Conservation (phyloP, 2,113 vertebrate genomes). For the Tupaia chinensis region DNA sequence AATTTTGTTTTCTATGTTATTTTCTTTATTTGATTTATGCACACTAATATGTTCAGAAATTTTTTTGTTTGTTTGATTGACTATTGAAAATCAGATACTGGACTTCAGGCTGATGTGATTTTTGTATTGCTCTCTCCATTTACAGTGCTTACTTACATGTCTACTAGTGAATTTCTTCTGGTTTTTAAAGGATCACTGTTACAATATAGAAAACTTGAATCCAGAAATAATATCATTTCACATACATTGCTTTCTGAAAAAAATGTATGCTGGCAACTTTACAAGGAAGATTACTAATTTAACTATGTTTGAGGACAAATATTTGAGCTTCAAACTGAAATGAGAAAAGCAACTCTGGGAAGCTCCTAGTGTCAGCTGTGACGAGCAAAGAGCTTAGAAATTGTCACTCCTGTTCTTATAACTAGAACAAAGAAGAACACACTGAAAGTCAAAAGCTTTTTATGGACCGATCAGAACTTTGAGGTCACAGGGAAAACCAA, state of each 20-base stretch:
- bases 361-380: neutral
- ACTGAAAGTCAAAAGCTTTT: neutral
- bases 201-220: neutral
- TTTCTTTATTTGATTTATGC: neutral
- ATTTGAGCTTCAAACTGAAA: neutral
- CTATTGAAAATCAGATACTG: neutral
- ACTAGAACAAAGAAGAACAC: neutral
- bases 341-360: neutral
- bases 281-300: neutral
- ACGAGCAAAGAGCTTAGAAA: neutral
- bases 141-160: neutral
- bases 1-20: neutral
- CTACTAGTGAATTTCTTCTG: neutral
- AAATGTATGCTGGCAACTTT: neutral
- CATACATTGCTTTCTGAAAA: neutral
- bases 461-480: neutral
- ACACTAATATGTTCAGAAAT: accelerated
- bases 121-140: neutral
- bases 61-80: neutral
- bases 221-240: neutral
- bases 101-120: neutral
- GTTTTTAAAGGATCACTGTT: neutral
- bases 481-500: neutral
- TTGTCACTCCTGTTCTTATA: neutral
- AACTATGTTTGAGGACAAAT: neutral